phyloP scores from a whole-genome alignment of 2,888 invertebrate genomes.

The Pecten maximus region DNA sequence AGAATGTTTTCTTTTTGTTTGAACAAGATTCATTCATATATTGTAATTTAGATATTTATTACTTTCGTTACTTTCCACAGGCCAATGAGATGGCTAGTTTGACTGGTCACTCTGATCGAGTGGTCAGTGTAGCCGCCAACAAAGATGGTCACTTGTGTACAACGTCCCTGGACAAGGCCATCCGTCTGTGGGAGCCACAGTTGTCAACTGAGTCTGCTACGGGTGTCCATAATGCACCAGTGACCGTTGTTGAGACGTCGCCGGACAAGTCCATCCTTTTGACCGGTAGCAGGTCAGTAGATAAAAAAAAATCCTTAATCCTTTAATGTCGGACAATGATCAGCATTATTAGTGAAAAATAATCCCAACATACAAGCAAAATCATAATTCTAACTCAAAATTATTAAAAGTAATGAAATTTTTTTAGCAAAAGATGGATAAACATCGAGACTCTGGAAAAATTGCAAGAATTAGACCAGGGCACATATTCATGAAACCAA shows the following conservation, averaged over 20 bases:
- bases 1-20: not conserved
- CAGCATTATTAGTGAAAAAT: too few species aligned
- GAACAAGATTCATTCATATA: not conserved
- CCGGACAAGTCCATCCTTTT: slow-evolving; percentile 53
- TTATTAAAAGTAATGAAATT: too few species aligned
- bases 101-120: slow-evolving; percentile 78
- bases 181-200: slow-evolving; percentile 77
- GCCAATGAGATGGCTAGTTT: slow-evolving; percentile 77
- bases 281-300: slow-evolving; percentile 73
- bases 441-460: too few species aligned
- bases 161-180: slow-evolving; percentile 74
- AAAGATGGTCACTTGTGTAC: slow-evolving; percentile 72
- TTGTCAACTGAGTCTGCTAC: slow-evolving; percentile 57
- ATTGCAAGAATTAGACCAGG: too few species aligned
- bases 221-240: slow-evolving; percentile 70
- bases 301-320: not conserved
- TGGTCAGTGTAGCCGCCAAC: slow-evolving; percentile 74
- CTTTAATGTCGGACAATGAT: not conserved
- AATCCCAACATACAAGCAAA: too few species aligned
- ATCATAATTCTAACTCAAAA: too few species aligned
- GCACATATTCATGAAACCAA: too few species aligned
- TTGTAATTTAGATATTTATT: not conserved
- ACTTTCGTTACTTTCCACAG: slow-evolving; percentile 57
- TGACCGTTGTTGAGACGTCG: slow-evolving; percentile 67
- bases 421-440: too few species aligned